phyloP scores from a whole-genome alignment of 1,140 invertebrate genomes.

The Drosophila lini region DNA sequence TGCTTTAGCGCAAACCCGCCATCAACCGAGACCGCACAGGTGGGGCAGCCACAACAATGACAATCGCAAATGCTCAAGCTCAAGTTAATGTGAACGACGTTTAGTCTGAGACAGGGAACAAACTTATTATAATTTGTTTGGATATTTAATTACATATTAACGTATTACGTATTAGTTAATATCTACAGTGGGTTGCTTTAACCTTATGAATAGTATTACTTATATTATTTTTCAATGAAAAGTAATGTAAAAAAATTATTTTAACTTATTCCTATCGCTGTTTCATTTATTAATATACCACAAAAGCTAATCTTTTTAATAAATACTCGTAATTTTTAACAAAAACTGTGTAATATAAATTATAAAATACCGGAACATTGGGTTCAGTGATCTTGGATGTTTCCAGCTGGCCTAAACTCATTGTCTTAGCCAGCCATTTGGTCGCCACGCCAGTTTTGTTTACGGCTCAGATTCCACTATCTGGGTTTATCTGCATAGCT shows the following conservation, averaged over 20 bases:
- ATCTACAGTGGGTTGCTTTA: not conserved
- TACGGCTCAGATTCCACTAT: constrained; percentile 18
- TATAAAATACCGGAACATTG: not conserved
- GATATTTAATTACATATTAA: not conserved
- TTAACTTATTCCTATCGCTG: too few species aligned
- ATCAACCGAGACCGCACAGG: constrained; percentile 66
- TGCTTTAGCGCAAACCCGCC: constrained; percentile 12
- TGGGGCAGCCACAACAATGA: constrained; percentile 42
- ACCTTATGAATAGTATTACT: not conserved
- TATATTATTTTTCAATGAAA: not conserved
- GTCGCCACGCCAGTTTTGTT: constrained; percentile 48
- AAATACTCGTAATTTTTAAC: not conserved
- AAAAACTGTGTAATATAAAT: not conserved
- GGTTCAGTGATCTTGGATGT: not conserved
- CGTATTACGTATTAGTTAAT: constrained; percentile 1
- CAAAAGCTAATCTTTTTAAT: too few species aligned
- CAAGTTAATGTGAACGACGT: constrained; percentile 6
- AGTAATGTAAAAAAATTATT: too few species aligned
- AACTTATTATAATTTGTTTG: not conserved
- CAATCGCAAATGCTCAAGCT: constrained; percentile 8
- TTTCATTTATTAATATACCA: too few species aligned
- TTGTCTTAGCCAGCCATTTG: constrained; percentile 24
- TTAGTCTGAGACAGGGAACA: constrained; percentile 16
- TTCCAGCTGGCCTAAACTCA: not conserved
- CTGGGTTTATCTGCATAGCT: constrained; percentile 39